phyloP scores from a whole-genome alignment of 2,797 vertebrate species.

The Steatocranus sp. region DNA sequence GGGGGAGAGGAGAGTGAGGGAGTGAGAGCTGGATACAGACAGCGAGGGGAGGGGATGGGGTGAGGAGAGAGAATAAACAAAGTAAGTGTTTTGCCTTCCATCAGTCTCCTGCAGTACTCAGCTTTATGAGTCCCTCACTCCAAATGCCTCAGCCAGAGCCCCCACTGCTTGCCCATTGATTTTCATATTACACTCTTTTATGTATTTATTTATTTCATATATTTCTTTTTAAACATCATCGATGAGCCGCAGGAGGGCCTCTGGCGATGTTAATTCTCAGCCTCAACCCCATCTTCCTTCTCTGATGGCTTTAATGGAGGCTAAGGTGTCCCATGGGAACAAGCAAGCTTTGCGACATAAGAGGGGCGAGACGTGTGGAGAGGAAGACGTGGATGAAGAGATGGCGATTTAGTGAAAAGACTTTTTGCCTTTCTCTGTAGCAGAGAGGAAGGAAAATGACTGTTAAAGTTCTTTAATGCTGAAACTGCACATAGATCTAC shows the following conservation, averaged over 20 bases:
- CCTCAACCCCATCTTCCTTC: slow-evolving; percentile 62
- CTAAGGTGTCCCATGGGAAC: slow-evolving; percentile 76
- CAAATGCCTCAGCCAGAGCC: slow-evolving; percentile 63
- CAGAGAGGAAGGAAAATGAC: neutral
- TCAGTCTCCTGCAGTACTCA: slow-evolving; percentile 74
- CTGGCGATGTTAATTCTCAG: slow-evolving; percentile 73
- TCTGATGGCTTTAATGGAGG: slow-evolving; percentile 84
- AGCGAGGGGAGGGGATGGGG: slow-evolving; percentile 52
- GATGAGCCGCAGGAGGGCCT: slow-evolving; percentile 67
- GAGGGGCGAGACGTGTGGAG: neutral
- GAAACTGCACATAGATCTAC: neutral
- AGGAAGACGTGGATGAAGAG: neutral
- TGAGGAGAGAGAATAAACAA: slow-evolving; percentile 76
- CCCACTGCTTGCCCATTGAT: slow-evolving; percentile 73
- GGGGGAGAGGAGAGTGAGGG: slow-evolving; percentile 28
- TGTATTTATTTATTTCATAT: slow-evolving; percentile 84
- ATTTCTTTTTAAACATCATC: slow-evolving; percentile 86
- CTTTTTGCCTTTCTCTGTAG: neutral
- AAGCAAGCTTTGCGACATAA: slow-evolving; percentile 25
- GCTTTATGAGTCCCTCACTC: slow-evolving; percentile 77
- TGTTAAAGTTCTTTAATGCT: neutral
- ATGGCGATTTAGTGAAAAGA: slow-evolving; percentile 1
- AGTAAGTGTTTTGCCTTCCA: slow-evolving; percentile 79
- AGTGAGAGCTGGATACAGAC: slow-evolving; percentile 63
- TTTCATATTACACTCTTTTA: slow-evolving; percentile 83